phyloP scores from a whole-genome alignment of 2,113 vertebrate genomes.

The Ochotona princeps region DNA sequence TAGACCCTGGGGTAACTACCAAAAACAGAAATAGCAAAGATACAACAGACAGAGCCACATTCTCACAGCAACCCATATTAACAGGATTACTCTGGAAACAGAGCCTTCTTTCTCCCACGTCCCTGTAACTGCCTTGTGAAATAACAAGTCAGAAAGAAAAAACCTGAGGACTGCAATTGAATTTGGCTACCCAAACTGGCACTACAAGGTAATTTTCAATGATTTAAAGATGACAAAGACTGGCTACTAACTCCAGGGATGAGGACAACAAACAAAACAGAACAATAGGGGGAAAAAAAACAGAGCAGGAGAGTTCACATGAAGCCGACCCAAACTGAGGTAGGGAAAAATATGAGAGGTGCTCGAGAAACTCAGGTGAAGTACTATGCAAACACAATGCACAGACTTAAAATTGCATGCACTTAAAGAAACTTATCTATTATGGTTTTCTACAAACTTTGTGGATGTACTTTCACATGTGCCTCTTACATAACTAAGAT shows the following conservation, averaged over 20 bases:
- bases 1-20: constrained; percentile 20
- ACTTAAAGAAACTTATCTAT: too few species aligned
- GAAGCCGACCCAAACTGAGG: background rate
- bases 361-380: too few species aligned
- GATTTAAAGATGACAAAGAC: constrained; percentile 35
- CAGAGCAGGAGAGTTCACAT: background rate
- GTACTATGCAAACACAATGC: too few species aligned
- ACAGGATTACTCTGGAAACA: background rate
- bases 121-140: background rate
- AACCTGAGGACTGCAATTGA: background rate
- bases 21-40: background rate
- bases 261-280: background rate
- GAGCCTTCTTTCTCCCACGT: background rate
- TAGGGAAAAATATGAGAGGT: background rate
- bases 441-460: too few species aligned
- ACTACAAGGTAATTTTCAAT: constrained; percentile 39
- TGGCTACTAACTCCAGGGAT: background rate
- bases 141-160: background rate
- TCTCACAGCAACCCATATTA: background rate
- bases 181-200: constrained; percentile 18
- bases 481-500: background rate
- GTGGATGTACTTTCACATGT: too few species aligned
- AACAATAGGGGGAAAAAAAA: constrained; percentile 22
- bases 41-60: background rate
- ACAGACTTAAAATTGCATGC: too few species aligned